phyloP scores from a whole-genome alignment of 2,888 invertebrate species.

The Gisinianus flammeolus region DNA sequence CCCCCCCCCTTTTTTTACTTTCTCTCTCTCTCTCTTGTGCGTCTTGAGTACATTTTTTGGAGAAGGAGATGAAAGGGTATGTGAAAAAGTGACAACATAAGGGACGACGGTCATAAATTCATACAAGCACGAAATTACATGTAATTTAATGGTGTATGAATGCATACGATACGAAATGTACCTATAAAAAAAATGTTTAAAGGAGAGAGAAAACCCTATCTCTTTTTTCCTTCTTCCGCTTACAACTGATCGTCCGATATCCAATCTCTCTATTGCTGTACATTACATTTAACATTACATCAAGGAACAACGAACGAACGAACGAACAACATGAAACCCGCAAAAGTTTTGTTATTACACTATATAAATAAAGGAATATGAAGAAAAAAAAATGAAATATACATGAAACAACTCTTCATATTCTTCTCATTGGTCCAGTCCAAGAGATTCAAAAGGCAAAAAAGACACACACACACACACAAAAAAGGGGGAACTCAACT shows the following conservation, averaged over 20 bases:
- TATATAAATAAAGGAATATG: too few relatives aligned
- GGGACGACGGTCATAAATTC: neutral
- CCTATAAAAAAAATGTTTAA: too few relatives aligned
- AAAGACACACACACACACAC: too few relatives aligned
- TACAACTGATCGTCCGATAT: too few relatives aligned
- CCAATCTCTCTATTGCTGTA: neutral
- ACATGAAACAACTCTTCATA: too few relatives aligned
- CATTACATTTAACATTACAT: slow-evolving; percentile 8
- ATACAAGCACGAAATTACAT: neutral
- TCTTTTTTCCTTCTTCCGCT: neutral
- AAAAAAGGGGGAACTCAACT: too few relatives aligned
- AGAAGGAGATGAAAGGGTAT: neutral
- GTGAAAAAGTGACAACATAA: neutral
- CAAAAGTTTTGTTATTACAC: too few relatives aligned
- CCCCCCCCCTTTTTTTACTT: neutral
- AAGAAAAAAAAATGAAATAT: too few relatives aligned
- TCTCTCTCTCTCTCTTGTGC: neutral
- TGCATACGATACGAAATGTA: neutral
- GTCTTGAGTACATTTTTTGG: neutral
- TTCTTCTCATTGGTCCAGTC: too few relatives aligned
- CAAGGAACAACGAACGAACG: too few relatives aligned
- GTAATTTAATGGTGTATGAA: neutral
- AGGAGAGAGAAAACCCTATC: neutral
- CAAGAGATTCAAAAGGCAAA: too few relatives aligned
- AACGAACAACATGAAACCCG: too few relatives aligned